Conservation (phyloP, 1,140 invertebrate genomes). For the Wasmannia auropunctata region DNA sequence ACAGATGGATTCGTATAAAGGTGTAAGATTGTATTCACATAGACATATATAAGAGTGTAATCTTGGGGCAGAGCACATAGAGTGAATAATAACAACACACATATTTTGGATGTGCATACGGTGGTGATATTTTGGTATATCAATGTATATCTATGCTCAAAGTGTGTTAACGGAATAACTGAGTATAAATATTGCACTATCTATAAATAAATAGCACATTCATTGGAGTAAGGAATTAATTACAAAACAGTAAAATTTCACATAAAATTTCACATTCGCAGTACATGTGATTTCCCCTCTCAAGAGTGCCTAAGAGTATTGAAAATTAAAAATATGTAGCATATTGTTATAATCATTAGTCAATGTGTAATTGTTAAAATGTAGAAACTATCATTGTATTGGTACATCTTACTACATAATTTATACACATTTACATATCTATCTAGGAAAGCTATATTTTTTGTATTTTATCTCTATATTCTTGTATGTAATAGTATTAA, state of each 20-base stretch:
- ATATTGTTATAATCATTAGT: constrained; percentile 18
- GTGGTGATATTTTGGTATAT: not conserved
- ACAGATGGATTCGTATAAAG: not conserved
- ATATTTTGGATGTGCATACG: constrained; percentile 17
- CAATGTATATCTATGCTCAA: not conserved
- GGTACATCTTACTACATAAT: constrained; percentile 65
- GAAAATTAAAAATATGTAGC: constrained; percentile 12
- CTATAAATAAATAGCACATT: constrained; percentile 21
- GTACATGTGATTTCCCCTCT: not conserved
- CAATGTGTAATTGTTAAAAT: constrained; percentile 34
- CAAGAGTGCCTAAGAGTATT: constrained; percentile 10
- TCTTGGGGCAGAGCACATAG: constrained; percentile 12
- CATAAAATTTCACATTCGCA: constrained; percentile 13
- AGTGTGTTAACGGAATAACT: not conserved
- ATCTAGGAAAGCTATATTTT: constrained; percentile 37
- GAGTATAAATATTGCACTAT: constrained; percentile 22
- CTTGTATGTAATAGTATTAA: constrained; percentile 59
- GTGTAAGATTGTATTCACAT: constrained; percentile 8
- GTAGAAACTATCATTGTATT: constrained; percentile 65
- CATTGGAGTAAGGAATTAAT: constrained; percentile 4
- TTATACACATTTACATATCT: constrained; percentile 57
- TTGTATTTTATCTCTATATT: constrained; percentile 50
- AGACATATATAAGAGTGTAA: not conserved
- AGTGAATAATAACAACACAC: constrained; percentile 26
- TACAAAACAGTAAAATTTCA: not conserved